A percentile compares a stretch with the other conserved stretches of the same genome.
Evolutionary conservation across 2,888 invertebrate species (phyloP).

Genomic region (Aquatica leii): DNA sequence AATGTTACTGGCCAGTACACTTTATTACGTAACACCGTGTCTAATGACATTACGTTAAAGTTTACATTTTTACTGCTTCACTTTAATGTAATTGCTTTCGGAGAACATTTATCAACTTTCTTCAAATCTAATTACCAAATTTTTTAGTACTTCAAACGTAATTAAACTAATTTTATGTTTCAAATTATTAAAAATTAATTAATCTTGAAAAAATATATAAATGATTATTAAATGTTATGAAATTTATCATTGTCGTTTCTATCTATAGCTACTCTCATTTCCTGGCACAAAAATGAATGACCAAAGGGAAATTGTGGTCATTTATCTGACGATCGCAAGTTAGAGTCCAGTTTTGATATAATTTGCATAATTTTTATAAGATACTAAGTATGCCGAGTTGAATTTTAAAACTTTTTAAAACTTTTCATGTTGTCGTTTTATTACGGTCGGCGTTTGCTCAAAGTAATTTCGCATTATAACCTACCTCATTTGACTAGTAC

Average conservation of each 20-base stretch:
- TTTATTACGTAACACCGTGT: too few species aligned
- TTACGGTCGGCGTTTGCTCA: too few species aligned
- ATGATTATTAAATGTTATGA: not conserved
- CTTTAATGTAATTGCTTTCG: too few species aligned
- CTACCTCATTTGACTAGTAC: too few species aligned
- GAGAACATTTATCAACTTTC: too few species aligned
- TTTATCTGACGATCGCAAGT: constrained; percentile 10
- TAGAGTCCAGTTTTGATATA: constrained; percentile 11
- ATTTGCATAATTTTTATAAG: constrained; percentile 9
- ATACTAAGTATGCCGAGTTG: not conserved
- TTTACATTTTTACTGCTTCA: too few species aligned
- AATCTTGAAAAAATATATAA: not conserved
- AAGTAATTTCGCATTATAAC: too few species aligned
- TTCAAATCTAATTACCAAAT: too few species aligned
- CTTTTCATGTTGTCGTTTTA: too few species aligned
- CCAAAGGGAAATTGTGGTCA: constrained; percentile 13
- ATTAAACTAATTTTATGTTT: not conserved
- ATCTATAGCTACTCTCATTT: constrained; percentile 4
- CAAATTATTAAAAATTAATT: not conserved
- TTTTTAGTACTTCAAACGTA: not conserved
- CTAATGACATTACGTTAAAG: too few species aligned
- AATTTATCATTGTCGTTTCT: constrained; percentile 5
- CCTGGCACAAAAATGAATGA: constrained; percentile 10
- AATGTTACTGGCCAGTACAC: too few species aligned
- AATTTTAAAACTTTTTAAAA: too few species aligned